phyloP scores from a whole-genome alignment of 2,888 invertebrate species.

The Sturmia bella region DNA sequence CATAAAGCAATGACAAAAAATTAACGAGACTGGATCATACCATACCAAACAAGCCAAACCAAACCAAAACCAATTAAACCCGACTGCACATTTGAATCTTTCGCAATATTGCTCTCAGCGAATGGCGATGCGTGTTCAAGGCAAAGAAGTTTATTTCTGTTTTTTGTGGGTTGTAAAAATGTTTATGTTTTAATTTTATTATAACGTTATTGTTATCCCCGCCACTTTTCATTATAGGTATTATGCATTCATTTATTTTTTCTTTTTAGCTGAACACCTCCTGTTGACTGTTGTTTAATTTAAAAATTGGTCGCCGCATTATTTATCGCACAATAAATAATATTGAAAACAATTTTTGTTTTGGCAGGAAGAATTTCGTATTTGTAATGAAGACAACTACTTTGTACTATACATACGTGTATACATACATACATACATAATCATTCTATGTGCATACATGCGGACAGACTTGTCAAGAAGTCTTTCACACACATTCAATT shows the following conservation, averaged over 20 bases:
- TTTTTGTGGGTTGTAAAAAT: constrained; percentile 30
- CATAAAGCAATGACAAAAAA: constrained; percentile 18
- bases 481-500: too few species aligned
- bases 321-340: constrained; percentile 70
- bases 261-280: constrained; percentile 44
- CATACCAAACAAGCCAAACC: constrained; percentile 16
- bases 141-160: constrained; percentile 30
- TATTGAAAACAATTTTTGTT: constrained; percentile 22
- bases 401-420: constrained; percentile 26
- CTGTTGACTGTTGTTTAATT: constrained; percentile 65
- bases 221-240: constrained; percentile 10
- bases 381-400: constrained; percentile 63
- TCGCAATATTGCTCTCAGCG: constrained; percentile 9
- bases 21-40: constrained; percentile 11
- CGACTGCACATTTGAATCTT: constrained; percentile 52
- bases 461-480: too few species aligned
- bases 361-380: constrained; percentile 53
- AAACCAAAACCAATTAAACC: constrained; percentile 10
- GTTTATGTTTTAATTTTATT: constrained; percentile 50
- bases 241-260: constrained; percentile 3
- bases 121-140: constrained; percentile 6
- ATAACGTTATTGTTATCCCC: constrained; percentile 59
- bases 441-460: background rate
- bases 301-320: constrained; percentile 67
- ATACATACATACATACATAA: background rate